phyloP scores from a whole-genome alignment of 2,113 vertebrate genomes.

The Camelus dromedarius region DNA sequence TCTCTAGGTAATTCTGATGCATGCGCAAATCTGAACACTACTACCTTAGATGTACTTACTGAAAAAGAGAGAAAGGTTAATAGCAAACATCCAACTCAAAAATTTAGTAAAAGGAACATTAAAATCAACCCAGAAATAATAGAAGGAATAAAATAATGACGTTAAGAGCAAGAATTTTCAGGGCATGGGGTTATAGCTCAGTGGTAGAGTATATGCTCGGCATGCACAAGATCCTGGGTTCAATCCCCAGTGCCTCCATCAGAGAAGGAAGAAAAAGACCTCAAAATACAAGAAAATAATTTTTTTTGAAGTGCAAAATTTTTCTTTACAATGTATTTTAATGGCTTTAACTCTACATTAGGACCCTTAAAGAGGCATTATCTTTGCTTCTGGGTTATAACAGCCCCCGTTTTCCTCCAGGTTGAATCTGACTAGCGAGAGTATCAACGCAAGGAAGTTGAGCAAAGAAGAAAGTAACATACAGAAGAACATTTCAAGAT shows the following conservation, averaged over 20 bases:
- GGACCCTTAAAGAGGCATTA: not conserved
- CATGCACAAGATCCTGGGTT: too few species aligned
- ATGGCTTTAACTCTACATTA: constrained; percentile 3
- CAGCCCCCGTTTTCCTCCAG: not conserved
- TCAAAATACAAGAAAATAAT: too few species aligned
- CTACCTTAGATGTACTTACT: not conserved
- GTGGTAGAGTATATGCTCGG: too few species aligned
- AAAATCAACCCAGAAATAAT: not conserved
- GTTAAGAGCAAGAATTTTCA: not conserved
- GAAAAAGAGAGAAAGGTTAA: not conserved
- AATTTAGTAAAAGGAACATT: not conserved
- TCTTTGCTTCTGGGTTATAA: not conserved
- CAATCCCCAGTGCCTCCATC: too few species aligned
- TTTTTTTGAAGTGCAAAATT: not conserved
- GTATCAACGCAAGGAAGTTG: not conserved
- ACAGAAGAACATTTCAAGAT: not conserved
- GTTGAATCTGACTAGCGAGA: not conserved
- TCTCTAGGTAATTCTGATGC: not conserved
- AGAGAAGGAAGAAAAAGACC: too few species aligned
- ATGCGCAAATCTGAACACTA: not conserved
- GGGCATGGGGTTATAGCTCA: too few species aligned
- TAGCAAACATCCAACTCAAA: not conserved
- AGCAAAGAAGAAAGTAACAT: not conserved
- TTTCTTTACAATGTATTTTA: constrained; percentile 31
- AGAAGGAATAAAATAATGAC: not conserved